Percentiles rank a stretch among this genome's conserved stretches.
Conservation (phyloP, 53 echinoderm and acorn worm species). For the Antedon mediterranea region DNA sequence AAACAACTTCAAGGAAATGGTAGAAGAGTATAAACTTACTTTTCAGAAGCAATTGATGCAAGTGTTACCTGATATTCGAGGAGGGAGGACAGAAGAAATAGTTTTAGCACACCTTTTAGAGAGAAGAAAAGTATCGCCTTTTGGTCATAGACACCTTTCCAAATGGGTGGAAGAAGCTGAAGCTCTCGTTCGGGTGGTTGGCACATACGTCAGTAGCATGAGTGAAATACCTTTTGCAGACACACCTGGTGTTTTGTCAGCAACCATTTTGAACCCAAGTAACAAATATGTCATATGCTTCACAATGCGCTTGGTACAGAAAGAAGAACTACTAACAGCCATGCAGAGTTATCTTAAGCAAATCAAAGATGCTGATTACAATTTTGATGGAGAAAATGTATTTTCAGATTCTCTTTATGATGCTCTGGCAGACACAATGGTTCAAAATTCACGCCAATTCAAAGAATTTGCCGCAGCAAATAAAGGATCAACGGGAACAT, state of each 20-base stretch:
- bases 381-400: background rate
- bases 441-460: too few species aligned
- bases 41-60: conserved; percentile 16
- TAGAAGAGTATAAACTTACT: conserved; percentile 7
- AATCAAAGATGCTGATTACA: background rate
- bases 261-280: conserved; percentile 3
- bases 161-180: conserved; percentile 17
- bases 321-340: background rate
- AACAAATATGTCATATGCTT: conserved; percentile 10
- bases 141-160: conserved; percentile 3
- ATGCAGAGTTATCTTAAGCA: conserved; percentile 3
- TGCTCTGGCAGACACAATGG: background rate
- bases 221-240: background rate
- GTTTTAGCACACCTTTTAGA: conserved; percentile 7
- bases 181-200: conserved; percentile 12
- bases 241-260: conserved; percentile 8
- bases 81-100: conserved; percentile 17
- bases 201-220: conserved; percentile 7
- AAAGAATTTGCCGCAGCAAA: too few species aligned
- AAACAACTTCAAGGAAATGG: background rate
- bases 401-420: background rate
- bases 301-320: background rate
- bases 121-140: conserved; percentile 15
- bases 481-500: too few species aligned
- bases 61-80: conserved; percentile 12